Percentiles rank a stretch among this genome's conserved stretches.
phyloP scores from a whole-genome alignment of 2,113 vertebrate species.

The Phrynosoma platyrhinos region DNA sequence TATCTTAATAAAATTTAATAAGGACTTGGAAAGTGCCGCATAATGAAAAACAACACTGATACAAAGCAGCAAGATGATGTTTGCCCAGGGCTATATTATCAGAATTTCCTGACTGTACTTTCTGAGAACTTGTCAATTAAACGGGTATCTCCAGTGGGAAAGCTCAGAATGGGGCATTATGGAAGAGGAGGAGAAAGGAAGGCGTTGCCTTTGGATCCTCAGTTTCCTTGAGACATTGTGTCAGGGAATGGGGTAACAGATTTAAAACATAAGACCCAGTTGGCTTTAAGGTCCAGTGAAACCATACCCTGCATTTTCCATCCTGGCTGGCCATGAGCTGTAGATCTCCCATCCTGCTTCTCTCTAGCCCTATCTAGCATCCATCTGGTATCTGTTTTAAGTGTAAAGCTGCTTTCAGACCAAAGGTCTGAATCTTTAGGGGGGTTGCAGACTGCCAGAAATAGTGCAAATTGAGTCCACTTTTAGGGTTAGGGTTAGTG shows the following conservation, averaged over 20 bases:
- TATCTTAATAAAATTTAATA: background rate
- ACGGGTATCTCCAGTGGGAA: no score
- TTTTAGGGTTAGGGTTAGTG: no score
- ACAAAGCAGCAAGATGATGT: background rate
- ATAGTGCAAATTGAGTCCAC: no score
- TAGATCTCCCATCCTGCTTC: background rate
- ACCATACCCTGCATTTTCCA: background rate
- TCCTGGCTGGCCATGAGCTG: background rate
- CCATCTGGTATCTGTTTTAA: background rate
- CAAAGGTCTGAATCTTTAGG: background rate
- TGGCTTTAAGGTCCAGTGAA: no score
- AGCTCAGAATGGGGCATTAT: no score
- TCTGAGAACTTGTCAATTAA: no score
- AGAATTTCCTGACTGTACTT: no score
- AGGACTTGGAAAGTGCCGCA: no score
- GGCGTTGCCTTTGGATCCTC: no score
- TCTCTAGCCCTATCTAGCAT: background rate
- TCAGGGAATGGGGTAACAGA: background rate
- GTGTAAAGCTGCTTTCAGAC: background rate
- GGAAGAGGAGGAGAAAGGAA: background rate
- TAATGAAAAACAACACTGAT: background rate
- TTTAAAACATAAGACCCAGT: background rate
- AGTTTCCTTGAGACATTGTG: background rate
- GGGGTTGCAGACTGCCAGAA: no score
- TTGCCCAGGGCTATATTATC: background rate